Evolutionary conservation across 2,113 vertebrate genomes (phyloP).

Genomic region (Etheostoma spectabile): DNA sequence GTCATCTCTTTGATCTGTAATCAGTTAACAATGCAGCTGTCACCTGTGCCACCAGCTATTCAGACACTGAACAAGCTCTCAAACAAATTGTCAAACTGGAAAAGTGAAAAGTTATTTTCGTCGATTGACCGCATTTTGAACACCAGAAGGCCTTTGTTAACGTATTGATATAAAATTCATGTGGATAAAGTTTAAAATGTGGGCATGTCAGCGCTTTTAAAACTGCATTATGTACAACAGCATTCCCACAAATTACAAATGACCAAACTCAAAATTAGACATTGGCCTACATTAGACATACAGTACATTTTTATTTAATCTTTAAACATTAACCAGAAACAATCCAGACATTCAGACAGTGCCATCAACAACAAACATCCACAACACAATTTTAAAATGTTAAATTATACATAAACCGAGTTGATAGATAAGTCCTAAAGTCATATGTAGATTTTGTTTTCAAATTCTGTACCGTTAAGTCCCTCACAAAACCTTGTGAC

Average conservation of each 20-base stretch:
- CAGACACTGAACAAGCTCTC: no score
- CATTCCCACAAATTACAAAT: neutral
- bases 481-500: neutral
- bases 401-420: slow-evolving; percentile 1
- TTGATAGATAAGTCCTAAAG: neutral
- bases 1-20: no score
- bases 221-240: no score
- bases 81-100: no score
- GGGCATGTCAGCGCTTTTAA: no score
- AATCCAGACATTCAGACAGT: slow-evolving; percentile 5
- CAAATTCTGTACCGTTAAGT: neutral
- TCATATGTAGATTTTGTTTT: slow-evolving; percentile 8
- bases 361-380: slow-evolving; percentile 8
- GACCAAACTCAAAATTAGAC: neutral
- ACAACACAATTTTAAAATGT: slow-evolving; percentile 8
- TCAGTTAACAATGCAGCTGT: no score
- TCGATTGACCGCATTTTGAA: no score
- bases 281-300: neutral
- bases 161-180: no score
- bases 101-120: no score
- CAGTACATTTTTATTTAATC: slow-evolving; percentile 17
- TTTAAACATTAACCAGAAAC: slow-evolving; percentile 13
- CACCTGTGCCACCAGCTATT: no score
- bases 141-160: no score
- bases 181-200: no score